phyloP scores from a whole-genome alignment of 2,113 vertebrate species.

The Sander vitreus region DNA sequence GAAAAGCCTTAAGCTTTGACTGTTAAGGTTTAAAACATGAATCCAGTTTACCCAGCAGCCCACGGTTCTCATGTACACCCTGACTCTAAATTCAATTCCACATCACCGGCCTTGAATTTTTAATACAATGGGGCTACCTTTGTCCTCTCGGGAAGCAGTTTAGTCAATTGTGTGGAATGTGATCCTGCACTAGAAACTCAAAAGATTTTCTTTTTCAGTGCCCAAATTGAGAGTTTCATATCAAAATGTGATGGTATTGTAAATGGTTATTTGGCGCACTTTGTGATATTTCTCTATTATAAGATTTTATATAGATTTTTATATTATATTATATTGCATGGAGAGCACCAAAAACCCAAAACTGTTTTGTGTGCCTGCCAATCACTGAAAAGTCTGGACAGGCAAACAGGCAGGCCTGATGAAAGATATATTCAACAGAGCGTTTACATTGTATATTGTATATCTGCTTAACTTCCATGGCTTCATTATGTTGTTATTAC shows the following conservation, averaged over 20 bases:
- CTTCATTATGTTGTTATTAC: conserved; percentile 50
- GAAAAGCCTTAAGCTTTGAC: conserved; percentile 46
- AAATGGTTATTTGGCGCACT: conserved; percentile 34
- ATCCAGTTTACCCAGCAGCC: conserved; percentile 44
- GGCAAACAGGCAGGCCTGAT: conserved; percentile 5
- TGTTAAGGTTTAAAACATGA: conserved; percentile 60
- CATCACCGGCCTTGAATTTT: conserved; percentile 71
- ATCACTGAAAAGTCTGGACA: conserved; percentile 25
- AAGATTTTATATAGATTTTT: not conserved
- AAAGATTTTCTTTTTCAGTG: conserved; percentile 46
- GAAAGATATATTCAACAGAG: conserved; percentile 27
- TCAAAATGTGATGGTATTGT: conserved; percentile 21
- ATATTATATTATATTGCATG: conserved; percentile 1
- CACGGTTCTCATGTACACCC: conserved; percentile 35
- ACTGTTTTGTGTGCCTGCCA: conserved; percentile 40
- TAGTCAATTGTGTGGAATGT: conserved; percentile 68
- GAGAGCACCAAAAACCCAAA: conserved; percentile 8
- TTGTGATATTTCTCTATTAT: conserved; percentile 39
- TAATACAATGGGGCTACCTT: conserved; percentile 68
- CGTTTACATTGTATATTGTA: conserved; percentile 1
- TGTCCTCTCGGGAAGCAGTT: conserved; percentile 59
- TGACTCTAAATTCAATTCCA: conserved; percentile 74
- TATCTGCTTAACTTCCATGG: conserved; percentile 39
- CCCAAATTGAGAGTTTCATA: conserved; percentile 52
- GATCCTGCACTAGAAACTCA: conserved; percentile 67